Base-by-base conservation (phyloP, 2,888 invertebrate species). In the Augochlorella aurata region DNA sequence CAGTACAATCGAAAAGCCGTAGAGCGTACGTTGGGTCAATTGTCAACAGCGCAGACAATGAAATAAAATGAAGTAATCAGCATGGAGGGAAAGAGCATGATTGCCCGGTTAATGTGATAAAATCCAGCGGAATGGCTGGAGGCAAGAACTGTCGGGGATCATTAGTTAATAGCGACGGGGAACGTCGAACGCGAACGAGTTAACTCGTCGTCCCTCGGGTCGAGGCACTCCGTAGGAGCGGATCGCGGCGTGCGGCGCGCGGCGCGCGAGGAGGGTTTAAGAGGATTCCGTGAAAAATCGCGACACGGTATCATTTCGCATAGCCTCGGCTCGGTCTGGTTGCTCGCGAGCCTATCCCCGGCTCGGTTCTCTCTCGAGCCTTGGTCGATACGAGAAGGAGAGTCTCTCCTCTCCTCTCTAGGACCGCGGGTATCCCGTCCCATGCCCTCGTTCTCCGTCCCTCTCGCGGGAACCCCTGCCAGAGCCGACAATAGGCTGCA, bases 401-500 rank as follows among this genome's bases (percentile, higher is more conserved):
- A 90, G 84, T 79, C 88, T 86, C 87, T 89, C 85, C 85, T 87
- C 86, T 85, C 84, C 81, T 88, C 78, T 86, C 81, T 75, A 81
- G 83, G 71, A 85, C 74, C 72, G 78, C 63, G 38, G 63, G 63
- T 24, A 29, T 29, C 58, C 54, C 81, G 75, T 82, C 77, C 82
- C 78, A 82, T 80, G 69, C 75, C 76, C 85, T 77, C 76, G 68
- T 74, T 80, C 81, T 83, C 81, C 82, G 79, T 77, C 74, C 79
- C 83, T 83, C 81, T 82, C 83, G 81, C 83, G 80, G 87, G 89
- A 91, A 89, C 88, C 89, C 91, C 91, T 88, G 90, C 87, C 88
- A 89, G 88, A 86, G 78, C 88, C 90, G 90, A 93, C 93, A 93
- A 93, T 93, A 90, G 92, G 89, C 89, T 85, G 86, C 93, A 93